Conservation (phyloP, 2,888 invertebrate species). For the Dynastes hyllus region DNA sequence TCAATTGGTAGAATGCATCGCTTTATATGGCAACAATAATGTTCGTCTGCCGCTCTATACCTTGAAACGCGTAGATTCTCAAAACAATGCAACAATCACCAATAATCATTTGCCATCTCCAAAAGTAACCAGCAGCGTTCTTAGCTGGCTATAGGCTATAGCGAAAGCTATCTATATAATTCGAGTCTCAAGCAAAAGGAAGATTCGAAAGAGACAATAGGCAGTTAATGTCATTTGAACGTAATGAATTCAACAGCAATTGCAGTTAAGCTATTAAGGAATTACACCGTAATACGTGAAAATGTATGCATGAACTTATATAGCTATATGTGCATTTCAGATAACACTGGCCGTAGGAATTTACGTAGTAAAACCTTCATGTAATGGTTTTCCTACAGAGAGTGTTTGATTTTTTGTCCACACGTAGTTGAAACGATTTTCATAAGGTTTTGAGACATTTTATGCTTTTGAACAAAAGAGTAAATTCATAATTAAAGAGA, state of each 20-base stretch:
- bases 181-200: not conserved
- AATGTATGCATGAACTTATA: not conserved
- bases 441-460: too few species aligned
- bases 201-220: slow-evolving; percentile 2
- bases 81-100: slow-evolving; percentile 7
- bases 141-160: not conserved
- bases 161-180: not conserved
- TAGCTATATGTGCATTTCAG: too few species aligned
- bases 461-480: too few species aligned
- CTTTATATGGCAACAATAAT: too few species aligned
- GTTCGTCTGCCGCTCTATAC: not conserved
- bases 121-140: not conserved
- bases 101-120: slow-evolving; percentile 4
- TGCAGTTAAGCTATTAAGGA: not conserved
- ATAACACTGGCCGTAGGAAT: too few species aligned
- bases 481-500: too few species aligned
- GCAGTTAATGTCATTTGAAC: not conserved
- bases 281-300: not conserved
- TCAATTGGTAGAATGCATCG: too few species aligned
- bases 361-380: too few species aligned
- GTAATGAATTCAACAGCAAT: not conserved
- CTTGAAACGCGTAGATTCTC: not conserved
- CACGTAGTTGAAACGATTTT: too few species aligned
- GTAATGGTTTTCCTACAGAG: too few species aligned
- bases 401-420: too few species aligned